Evolutionary conservation across 2,888 invertebrate species (phyloP), one percentile per base, ranked within the genome.

Genomic region (Hedychridium roseum): DNA sequence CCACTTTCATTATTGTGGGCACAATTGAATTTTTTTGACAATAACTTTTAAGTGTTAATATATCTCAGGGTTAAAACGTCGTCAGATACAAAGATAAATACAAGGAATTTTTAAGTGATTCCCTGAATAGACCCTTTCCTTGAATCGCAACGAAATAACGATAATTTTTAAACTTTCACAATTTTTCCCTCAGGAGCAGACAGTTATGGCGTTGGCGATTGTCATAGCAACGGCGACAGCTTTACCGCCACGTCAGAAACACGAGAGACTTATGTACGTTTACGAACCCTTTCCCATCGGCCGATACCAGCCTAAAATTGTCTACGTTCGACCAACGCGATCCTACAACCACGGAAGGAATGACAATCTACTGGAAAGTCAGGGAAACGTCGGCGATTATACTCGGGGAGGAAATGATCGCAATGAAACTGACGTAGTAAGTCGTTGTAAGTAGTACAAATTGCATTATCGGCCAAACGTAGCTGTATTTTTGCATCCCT

Each of bases 101-200:
- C 23, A 9, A 23, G 9, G 9, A 23, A 5, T 23, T 23, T 23
- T 23, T 9, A 23, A 23, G 23, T n/a, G n/a, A n/a, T n/a, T n/a
- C n/a, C n/a, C n/a, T n/a, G n/a, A n/a, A n/a, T n/a, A n/a, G n/a
- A n/a, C n/a, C n/a, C n/a, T n/a, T n/a, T n/a, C n/a, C n/a, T n/a
- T n/a, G n/a, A n/a, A n/a, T n/a, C n/a, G n/a, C n/a, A n/a, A n/a
- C n/a, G n/a, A n/a, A n/a, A n/a, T n/a, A n/a, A n/a, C n/a, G n/a
- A n/a, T 6, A 23, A 23, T 6, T 6, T 6, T 23, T 23, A 23
- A 6, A 5, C 5, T 23, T 23, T 5, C 23, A 23, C 9, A 6
- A 6, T 23, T 40, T 11, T 15, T 9, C 6, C 16, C 6, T 28
- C 50, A 73, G 73, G 51, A 56, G 35, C 48, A 42, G 20, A 40